phyloP scores from a whole-genome alignment of 2,113 vertebrate species.

The Scortum barcoo region DNA sequence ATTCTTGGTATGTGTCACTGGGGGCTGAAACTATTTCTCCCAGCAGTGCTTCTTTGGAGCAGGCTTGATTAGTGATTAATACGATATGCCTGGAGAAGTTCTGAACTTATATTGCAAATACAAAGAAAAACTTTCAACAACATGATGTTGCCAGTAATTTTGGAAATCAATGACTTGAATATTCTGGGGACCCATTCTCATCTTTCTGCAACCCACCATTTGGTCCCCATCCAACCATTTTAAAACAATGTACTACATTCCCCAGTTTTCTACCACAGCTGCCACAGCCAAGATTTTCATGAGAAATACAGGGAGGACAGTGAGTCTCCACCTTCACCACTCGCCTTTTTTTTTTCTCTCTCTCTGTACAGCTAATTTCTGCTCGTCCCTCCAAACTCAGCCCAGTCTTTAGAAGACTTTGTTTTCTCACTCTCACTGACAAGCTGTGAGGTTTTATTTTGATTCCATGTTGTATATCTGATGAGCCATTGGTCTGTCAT shows the following conservation, averaged over 20 bases:
- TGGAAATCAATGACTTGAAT: conserved; percentile 42
- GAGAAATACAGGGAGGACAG: conserved; percentile 41
- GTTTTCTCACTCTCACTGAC: conserved; percentile 63
- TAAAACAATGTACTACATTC: conserved; percentile 45
- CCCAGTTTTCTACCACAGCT: conserved; percentile 26
- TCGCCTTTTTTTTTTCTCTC: conserved; percentile 40
- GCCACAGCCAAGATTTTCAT: conserved; percentile 47
- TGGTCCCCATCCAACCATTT: conserved; percentile 49
- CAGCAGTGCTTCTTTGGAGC: conserved; percentile 23
- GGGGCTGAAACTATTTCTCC: conserved; percentile 30
- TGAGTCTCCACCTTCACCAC: conserved; percentile 38
- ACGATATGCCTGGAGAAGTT: conserved; percentile 1
- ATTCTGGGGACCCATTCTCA: conserved; percentile 59
- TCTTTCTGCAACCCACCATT: conserved; percentile 57
- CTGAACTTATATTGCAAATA: conserved; percentile 23
- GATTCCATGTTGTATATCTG: conserved; percentile 55
- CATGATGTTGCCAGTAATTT: conserved; percentile 38
- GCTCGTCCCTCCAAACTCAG: conserved; percentile 48
- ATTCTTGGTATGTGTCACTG: conserved; percentile 21
- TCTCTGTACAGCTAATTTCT: conserved; percentile 34
- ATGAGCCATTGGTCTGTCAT: conserved; percentile 55
- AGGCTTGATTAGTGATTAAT: conserved; percentile 62
- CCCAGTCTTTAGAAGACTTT: conserved; percentile 29
- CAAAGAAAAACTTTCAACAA: conserved; percentile 30
- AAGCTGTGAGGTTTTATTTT: conserved; percentile 39